Conservation (phyloP, 1,140 invertebrate genomes). For the Ooceraea biroi region DNA sequence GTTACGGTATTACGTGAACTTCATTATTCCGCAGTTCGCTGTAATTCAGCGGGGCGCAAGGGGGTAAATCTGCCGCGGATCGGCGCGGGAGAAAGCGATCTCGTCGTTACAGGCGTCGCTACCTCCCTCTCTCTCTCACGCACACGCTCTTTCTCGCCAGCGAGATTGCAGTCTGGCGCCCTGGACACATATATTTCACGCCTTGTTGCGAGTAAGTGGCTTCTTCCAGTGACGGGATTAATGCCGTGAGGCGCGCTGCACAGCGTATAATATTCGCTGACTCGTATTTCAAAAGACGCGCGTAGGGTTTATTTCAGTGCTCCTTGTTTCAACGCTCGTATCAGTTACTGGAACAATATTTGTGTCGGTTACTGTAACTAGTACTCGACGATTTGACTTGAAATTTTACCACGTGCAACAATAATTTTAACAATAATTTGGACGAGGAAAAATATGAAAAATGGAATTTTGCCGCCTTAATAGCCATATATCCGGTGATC, state of each 20-base stretch:
- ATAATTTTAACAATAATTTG: not conserved
- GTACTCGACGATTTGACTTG: not conserved
- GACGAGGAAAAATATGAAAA: not conserved
- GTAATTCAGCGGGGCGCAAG: slow-evolving; percentile 22
- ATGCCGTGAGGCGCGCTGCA: slow-evolving; percentile 25
- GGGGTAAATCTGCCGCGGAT: slow-evolving; percentile 32
- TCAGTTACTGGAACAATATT: no score
- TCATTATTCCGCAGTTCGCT: slow-evolving; percentile 40
- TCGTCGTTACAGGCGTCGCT: slow-evolving; percentile 1
- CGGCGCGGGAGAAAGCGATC: slow-evolving; percentile 10
- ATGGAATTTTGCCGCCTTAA: not conserved
- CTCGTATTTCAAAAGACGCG: slow-evolving; percentile 49
- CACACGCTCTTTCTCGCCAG: not conserved
- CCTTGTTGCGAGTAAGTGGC: slow-evolving; percentile 58
- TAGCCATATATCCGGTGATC: not conserved
- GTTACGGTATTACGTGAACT: slow-evolving; percentile 45
- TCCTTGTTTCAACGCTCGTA: no score
- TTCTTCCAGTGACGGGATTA: slow-evolving; percentile 53
- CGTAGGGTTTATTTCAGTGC: not conserved
- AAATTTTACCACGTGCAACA: not conserved
- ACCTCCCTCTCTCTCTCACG: not conserved
- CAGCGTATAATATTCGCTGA: slow-evolving; percentile 46
- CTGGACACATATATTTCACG: slow-evolving; percentile 55
- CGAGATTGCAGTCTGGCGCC: slow-evolving; percentile 39
- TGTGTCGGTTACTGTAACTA: no score